Base-by-base conservation (phyloP, 1,140 invertebrate species). In the Batillaria attramentaria region DNA sequence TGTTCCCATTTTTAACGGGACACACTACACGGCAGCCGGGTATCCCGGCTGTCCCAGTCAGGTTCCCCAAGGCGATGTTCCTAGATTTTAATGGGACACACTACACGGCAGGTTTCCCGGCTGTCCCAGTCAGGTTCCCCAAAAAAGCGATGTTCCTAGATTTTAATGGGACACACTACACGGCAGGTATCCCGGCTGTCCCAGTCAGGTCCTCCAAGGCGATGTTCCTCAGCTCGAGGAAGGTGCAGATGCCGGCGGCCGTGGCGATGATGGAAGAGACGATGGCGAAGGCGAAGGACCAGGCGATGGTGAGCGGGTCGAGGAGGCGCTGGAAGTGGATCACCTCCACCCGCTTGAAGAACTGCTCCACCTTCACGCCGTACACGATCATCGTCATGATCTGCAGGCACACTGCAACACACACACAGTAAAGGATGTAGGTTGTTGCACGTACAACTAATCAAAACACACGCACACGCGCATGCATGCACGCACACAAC, bases 381-480 rank as follows among this genome's bases (percentile, higher is more conserved):
- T 78, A 85, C 20, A 85, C 84, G 24, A 84, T 75, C 81, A 82
- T 78, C 54, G 84, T 79, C 84, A 85, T 85, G 10, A 85, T 81
- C 76, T 85, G 80, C 35, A 85, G 78, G 72, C 78, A 84, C 60
- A 85, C 84, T 85, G 80, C n/a, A 13, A 24, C 46, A 50, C n/a
- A n/a, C n/a, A n/a, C n/a, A n/a, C n/a, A 62, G 46, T 50, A 50
- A 13, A 24, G 10, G 10, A 50, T 24, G 10, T 50, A 13, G 10
- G 24, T 50, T 50, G 46, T 50, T 50, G 10, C 10, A 50, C 24
- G 24, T 13, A 50, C 46, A 10, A 24, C 46, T 50, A 13, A 50
- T 24, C 10, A 50, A 50, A 24, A 50, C 10, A 50, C 10, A 50
- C 10, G n/a, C n/a, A n/a, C n/a, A n/a, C n/a, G n/a, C n/a, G n/a